Conservation (phyloP, 53 echinoderm and acorn worm species). For the Patiria pectinifera region DNA sequence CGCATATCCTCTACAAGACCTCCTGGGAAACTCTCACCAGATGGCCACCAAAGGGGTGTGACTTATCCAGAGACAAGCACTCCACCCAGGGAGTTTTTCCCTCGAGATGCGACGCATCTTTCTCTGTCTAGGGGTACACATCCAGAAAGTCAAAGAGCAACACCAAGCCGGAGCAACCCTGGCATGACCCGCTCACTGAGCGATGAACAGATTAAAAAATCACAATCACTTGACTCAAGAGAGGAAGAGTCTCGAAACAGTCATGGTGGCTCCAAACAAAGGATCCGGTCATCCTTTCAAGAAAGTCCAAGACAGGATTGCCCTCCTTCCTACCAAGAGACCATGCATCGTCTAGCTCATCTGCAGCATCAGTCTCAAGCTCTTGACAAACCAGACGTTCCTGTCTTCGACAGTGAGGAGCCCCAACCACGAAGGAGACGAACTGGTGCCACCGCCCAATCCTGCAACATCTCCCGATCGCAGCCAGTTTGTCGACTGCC, state of each 20-base stretch:
- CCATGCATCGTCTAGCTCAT: constrained; percentile 79
- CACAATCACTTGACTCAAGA: not conserved
- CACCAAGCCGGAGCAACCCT: not conserved
- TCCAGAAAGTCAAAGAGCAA: not conserved
- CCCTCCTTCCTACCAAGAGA: constrained; percentile 88
- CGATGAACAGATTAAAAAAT: constrained; percentile 30
- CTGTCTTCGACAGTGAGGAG: constrained; percentile 32
- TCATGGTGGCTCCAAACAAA: constrained; percentile 1
- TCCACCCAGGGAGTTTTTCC: constrained; percentile 89
- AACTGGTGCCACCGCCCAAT: constrained; percentile 3
- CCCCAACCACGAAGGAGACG: constrained; percentile 23
- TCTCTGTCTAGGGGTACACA: constrained; percentile 39
- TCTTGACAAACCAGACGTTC: constrained; percentile 57
- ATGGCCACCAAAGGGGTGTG: constrained; percentile 23
- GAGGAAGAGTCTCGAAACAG: constrained; percentile 3
- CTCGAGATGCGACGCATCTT: constrained; percentile 78
- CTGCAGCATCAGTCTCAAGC: constrained; percentile 66
- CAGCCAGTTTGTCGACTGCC: constrained; percentile 41
- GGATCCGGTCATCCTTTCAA: constrained; percentile 5
- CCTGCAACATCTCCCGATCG: constrained; percentile 28
- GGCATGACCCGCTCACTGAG: constrained; percentile 50
- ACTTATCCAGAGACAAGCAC: constrained; percentile 47
- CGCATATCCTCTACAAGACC: constrained; percentile 47
- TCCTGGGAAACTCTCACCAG: constrained; percentile 29
- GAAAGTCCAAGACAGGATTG: constrained; percentile 36